Evolutionary conservation across 1,140 invertebrate genomes (phyloP).

Genomic region (Apis cerana): DNA sequence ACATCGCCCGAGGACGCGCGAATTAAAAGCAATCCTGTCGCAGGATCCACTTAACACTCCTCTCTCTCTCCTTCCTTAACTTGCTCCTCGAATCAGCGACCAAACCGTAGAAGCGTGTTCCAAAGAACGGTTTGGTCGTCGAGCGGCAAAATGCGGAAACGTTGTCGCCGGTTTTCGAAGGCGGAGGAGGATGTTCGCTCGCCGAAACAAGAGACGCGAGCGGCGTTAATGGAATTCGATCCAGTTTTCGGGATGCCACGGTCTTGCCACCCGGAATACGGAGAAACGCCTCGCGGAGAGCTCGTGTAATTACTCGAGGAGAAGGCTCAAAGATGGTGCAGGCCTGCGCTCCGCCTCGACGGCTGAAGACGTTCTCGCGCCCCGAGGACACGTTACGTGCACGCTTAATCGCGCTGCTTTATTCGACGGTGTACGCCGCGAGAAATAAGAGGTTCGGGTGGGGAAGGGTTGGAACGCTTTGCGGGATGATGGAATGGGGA

Average conservation of each 20-base stretch:
- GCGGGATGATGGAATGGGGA: no score
- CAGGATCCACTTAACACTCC: conserved; percentile 17
- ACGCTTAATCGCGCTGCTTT: conserved; percentile 61
- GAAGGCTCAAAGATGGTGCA: conserved; percentile 66
- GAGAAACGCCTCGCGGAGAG: conserved; percentile 49
- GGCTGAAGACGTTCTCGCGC: conserved; percentile 49
- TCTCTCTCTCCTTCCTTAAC: neutral
- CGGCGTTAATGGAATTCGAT: conserved; percentile 68
- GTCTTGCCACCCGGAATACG: conserved; percentile 48
- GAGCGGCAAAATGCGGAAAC: conserved; percentile 41
- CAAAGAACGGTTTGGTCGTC: conserved; percentile 7
- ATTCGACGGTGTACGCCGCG: conserved; percentile 41
- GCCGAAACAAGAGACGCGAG: conserved; percentile 17
- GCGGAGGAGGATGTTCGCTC: neutral
- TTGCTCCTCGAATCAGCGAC: neutral
- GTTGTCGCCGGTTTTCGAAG: conserved; percentile 39
- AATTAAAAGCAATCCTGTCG: conserved; percentile 32
- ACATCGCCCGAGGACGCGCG: neutral
- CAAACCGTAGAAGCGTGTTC: neutral
- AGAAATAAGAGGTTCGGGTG: conserved; percentile 19
- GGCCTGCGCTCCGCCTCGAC: neutral
- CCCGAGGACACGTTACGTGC: conserved; percentile 59
- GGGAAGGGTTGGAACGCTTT: no score
- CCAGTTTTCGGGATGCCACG: conserved; percentile 50
- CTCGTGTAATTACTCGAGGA: conserved; percentile 64